Evolutionary conservation across 2,888 invertebrate genomes (phyloP).

Genomic region (Ethmia dodecea): DNA sequence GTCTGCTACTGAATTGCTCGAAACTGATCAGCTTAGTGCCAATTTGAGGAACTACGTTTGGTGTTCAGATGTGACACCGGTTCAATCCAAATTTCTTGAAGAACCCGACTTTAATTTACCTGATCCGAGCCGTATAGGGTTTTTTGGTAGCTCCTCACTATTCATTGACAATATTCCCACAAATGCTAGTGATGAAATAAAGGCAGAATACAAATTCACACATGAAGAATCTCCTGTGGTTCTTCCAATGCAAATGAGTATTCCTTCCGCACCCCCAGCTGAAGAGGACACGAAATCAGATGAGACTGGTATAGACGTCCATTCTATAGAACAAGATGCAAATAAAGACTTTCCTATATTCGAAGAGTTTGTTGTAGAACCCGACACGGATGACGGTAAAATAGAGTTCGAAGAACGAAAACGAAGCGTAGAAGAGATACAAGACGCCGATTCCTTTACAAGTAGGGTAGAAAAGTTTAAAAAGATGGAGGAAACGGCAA

Average conservation of each 20-base stretch:
- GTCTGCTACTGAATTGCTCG: slow-evolving; percentile 44
- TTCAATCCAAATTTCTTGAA: slow-evolving; percentile 8
- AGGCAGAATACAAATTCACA: slow-evolving; percentile 46
- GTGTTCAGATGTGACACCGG: slow-evolving; percentile 27
- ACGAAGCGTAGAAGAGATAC: slow-evolving; percentile 34
- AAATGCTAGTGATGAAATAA: slow-evolving; percentile 56
- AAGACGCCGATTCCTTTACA: slow-evolving; percentile 51
- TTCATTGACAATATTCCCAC: slow-evolving; percentile 43
- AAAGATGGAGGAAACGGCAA: slow-evolving; percentile 36
- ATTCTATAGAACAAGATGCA: slow-evolving; percentile 65
- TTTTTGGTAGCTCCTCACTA: slow-evolving; percentile 38
- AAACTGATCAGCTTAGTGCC: slow-evolving; percentile 27
- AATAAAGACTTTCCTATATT: slow-evolving; percentile 60
- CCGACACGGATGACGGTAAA: slow-evolving; percentile 59
- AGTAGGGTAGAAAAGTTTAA: slow-evolving; percentile 60
- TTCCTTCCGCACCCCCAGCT: slow-evolving; percentile 49
- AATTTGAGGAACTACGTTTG: slow-evolving; percentile 39
- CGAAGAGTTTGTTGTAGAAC: slow-evolving; percentile 61
- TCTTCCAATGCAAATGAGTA: slow-evolving; percentile 37
- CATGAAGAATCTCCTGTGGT: slow-evolving; percentile 36
- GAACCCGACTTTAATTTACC: slow-evolving; percentile 29
- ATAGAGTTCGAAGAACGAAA: slow-evolving; percentile 45
- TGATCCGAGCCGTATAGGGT: slow-evolving; percentile 35
- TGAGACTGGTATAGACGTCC: slow-evolving; percentile 58
- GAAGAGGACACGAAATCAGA: slow-evolving; percentile 57